phyloP scores from a whole-genome alignment of 1,140 invertebrate genomes.

The Lasioglossum albipes region DNA sequence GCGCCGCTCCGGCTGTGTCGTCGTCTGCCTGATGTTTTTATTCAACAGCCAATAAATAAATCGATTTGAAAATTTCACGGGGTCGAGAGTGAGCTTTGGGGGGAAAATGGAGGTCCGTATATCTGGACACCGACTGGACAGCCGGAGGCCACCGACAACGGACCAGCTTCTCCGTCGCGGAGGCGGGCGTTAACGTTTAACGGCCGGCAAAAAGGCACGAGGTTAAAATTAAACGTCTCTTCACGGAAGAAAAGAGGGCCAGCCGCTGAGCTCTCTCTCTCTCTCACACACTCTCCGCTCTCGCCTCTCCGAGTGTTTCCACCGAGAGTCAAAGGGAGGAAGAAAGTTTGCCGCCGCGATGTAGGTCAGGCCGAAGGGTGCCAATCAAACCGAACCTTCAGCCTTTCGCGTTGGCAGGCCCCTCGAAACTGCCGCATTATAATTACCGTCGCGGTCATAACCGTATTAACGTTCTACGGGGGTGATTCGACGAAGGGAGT shows the following conservation, averaged over 20 bases:
- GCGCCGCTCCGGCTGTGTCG: too few species aligned
- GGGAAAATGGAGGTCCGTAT: too few species aligned
- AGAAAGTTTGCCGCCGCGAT: conserved; percentile 5
- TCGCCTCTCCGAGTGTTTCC: not conserved
- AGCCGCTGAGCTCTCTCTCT: too few species aligned
- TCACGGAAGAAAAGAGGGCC: not conserved
- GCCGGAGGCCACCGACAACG: too few species aligned
- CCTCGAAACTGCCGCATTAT: not conserved
- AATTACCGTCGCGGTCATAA: conserved; percentile 31
- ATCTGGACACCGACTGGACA: too few species aligned
- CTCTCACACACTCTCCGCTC: too few species aligned
- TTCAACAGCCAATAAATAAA: not conserved
- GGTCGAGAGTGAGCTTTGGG: not conserved
- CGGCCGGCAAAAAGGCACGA: not conserved
- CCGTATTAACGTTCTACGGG: not conserved
- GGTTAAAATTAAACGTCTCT: not conserved
- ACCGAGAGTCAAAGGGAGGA: conserved; percentile 9
- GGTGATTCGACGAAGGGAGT: not conserved
- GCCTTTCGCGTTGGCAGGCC: conserved; percentile 10
- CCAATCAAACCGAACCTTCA: conserved; percentile 29
- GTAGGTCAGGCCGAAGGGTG: conserved; percentile 17
- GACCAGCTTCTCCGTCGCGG: too few species aligned
- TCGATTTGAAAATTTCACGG: not conserved
- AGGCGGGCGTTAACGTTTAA: not conserved
- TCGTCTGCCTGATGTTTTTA: not conserved